phyloP scores from a whole-genome alignment of 1,140 invertebrate species.

The Ctenoplectra terminalis region DNA sequence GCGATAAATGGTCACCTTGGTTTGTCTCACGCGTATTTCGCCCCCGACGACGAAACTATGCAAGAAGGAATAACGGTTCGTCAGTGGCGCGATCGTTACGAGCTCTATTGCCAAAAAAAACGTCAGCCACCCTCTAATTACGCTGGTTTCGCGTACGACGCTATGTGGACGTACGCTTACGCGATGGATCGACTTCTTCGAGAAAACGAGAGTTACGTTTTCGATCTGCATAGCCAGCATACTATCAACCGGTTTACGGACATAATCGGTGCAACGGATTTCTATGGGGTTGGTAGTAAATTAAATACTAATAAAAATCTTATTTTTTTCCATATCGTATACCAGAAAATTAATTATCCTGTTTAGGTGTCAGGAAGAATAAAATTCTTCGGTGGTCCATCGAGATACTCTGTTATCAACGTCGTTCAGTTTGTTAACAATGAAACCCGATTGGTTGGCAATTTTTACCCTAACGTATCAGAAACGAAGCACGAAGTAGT shows the following conservation, averaged over 20 bases:
- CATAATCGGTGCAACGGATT: constrained; percentile 86
- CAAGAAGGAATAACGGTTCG: constrained; percentile 86
- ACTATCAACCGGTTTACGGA: constrained; percentile 82
- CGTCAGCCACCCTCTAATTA: constrained; percentile 83
- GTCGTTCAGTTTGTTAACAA: constrained; percentile 88
- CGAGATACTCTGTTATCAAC: constrained; percentile 87
- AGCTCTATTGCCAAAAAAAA: constrained; percentile 64
- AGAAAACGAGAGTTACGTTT: constrained; percentile 78
- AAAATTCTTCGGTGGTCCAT: constrained; percentile 87
- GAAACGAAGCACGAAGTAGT: constrained; percentile 74
- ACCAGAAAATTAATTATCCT: not conserved
- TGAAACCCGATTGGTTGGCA: constrained; percentile 84
- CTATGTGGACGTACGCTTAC: constrained; percentile 92
- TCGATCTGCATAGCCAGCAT: constrained; percentile 74
- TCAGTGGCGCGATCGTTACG: constrained; percentile 84
- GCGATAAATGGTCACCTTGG: constrained; percentile 91
- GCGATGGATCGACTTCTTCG: constrained; percentile 87
- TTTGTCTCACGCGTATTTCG: constrained; percentile 88
- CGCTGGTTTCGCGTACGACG: constrained; percentile 92
- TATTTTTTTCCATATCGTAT: not conserved
- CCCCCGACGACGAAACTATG: constrained; percentile 85
- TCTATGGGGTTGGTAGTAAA: constrained; percentile 84
- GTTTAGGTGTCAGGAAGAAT: constrained; percentile 88
- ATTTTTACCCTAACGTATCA: constrained; percentile 85
- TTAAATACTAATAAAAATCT: not conserved